phyloP scores from a whole-genome alignment of 2,113 vertebrate species.

The Rynchops niger region DNA sequence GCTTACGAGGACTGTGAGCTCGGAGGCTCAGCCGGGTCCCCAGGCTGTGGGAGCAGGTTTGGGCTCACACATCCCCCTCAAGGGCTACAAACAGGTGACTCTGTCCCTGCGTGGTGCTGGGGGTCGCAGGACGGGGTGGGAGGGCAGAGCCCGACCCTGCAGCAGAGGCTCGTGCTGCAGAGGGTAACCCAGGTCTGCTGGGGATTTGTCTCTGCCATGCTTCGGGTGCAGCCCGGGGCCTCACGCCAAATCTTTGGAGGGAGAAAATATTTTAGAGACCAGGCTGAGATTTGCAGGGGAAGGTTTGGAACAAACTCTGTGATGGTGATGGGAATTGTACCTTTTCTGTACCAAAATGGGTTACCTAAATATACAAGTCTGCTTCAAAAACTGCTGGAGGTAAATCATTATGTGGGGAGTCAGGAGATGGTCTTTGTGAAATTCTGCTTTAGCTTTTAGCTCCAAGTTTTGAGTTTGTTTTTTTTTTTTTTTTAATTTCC shows the following conservation, averaged over 20 bases:
- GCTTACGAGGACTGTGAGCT: neutral
- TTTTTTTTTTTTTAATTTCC: neutral
- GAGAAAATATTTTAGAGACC: neutral
- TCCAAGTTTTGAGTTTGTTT: neutral
- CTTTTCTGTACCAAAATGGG: neutral
- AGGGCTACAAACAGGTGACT: fast-evolving
- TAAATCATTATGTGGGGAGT: neutral
- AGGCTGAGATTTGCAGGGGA: neutral
- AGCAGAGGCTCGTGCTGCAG: neutral
- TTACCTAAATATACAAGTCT: neutral
- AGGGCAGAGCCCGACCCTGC: fast-evolving
- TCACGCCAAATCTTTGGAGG: neutral
- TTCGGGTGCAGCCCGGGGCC: neutral
- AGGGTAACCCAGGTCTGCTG: neutral
- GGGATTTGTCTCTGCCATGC: neutral
- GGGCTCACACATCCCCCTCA: neutral
- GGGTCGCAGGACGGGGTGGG: fast-evolving
- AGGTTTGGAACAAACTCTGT: neutral
- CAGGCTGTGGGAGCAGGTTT: too few species aligned
- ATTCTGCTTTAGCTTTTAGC: neutral
- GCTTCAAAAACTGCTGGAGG: neutral
- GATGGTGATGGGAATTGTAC: neutral
- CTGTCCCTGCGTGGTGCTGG: fast-evolving
- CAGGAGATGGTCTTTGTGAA: neutral
- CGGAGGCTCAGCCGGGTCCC: fast-evolving